phyloP scores from a whole-genome alignment of 53 echinoderm and acorn worm genomes.

The Henricia sp. region DNA sequence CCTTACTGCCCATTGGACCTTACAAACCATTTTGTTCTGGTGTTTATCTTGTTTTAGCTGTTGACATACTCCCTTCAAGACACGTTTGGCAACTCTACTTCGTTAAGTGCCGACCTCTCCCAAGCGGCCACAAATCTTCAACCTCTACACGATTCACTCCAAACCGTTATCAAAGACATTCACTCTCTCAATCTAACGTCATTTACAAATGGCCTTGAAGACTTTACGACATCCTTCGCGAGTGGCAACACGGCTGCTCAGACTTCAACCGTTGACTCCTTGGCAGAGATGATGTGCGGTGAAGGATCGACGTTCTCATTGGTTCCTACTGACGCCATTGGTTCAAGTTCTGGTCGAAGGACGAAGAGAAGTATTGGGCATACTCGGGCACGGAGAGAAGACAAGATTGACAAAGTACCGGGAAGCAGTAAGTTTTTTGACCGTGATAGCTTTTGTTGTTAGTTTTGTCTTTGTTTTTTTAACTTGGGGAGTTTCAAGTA shows the following conservation, averaged over 20 bases:
- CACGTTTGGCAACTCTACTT: slow-evolving; percentile 16
- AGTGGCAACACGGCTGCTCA: slow-evolving; percentile 1
- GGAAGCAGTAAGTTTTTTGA: slow-evolving; percentile 34
- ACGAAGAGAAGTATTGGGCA: neutral
- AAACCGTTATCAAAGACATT: neutral
- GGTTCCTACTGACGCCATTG: neutral
- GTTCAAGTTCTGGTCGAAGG: too few relatives aligned
- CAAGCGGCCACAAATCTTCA: slow-evolving; percentile 12
- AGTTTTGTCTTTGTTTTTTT: neutral
- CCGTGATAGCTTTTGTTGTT: neutral
- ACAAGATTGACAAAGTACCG: slow-evolving; percentile 10
- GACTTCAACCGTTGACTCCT: neutral
- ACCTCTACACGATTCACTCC: slow-evolving; percentile 9
- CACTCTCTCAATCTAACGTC: neutral
- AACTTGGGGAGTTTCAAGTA: neutral
- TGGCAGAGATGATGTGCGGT: slow-evolving; percentile 21
- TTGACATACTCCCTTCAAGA: slow-evolving; percentile 20
- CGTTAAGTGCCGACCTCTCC: slow-evolving; percentile 6
- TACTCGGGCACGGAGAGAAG: neutral
- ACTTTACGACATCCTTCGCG: neutral
- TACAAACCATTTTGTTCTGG: neutral
- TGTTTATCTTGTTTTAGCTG: neutral
- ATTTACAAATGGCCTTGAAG: neutral
- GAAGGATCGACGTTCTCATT: neutral
- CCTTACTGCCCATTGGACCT: too few relatives aligned